These are phyloP conservation scores for Polydrusus pterygomalis DNA, from an alignment of 2,888 invertebrate genomes.

Conservation along the genomic window DNA sequence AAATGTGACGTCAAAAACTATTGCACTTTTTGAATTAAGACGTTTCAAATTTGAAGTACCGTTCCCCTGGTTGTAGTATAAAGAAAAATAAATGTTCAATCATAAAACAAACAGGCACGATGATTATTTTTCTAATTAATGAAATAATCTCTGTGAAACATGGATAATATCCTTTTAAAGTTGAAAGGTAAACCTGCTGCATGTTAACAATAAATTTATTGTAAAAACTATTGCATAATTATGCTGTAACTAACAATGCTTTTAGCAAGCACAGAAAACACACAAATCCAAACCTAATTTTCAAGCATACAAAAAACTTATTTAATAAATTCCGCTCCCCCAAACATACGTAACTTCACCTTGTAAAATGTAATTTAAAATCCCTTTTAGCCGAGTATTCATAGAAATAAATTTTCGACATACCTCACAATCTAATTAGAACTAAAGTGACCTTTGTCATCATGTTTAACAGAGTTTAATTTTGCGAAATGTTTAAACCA, in stretches of 20 bases:
- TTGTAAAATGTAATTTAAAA: conserved; percentile 26
- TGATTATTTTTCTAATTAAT: too few species aligned
- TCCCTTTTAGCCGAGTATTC: conserved; percentile 19
- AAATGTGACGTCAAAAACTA: too few species aligned
- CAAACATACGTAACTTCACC: conserved; percentile 15
- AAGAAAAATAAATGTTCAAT: too few species aligned
- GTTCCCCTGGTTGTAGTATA: too few species aligned
- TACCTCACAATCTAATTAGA: conserved; percentile 26
- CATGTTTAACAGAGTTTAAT: conserved; percentile 24
- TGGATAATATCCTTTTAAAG: too few species aligned
- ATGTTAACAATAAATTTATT: neutral
- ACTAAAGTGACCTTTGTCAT: conserved; percentile 25
- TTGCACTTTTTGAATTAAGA: too few species aligned
- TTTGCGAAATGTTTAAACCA: conserved; percentile 19
- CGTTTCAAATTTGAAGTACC: too few species aligned
- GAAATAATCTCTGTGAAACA: too few species aligned
- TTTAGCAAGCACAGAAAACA: neutral
- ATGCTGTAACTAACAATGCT: neutral
- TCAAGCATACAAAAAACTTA: conserved; percentile 7
- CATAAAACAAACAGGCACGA: too few species aligned
- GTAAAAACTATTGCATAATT: neutral
- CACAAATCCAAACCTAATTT: neutral
- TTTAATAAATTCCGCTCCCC: conserved; percentile 19
- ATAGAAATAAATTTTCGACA: conserved; percentile 23
- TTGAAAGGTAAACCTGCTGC: neutral